A percentile compares a stretch with the other conserved stretches of the same genome.
phyloP scores from a whole-genome alignment of 2,113 vertebrate species.

The Asarcornis scutulata region DNA sequence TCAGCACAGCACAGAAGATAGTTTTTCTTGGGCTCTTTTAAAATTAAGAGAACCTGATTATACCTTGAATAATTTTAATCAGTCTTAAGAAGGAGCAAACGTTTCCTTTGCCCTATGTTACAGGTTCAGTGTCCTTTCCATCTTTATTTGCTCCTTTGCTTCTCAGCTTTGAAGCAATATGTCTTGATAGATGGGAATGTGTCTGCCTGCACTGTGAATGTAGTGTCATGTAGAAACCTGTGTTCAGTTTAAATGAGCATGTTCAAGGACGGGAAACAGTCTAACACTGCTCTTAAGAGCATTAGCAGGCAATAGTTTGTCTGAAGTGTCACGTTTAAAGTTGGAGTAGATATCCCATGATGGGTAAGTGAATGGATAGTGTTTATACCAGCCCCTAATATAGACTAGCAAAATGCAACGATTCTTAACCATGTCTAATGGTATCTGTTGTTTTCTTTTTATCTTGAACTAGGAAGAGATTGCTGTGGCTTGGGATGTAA shows the following conservation, averaged over 20 bases:
- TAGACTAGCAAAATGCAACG: not conserved
- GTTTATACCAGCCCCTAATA: not conserved
- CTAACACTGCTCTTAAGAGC: not conserved
- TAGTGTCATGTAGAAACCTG: not conserved
- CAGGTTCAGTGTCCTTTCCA: not conserved
- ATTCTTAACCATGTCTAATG: not conserved
- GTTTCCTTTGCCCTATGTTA: not conserved
- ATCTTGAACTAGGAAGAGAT: constrained; percentile 86
- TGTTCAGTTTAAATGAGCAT: not conserved
- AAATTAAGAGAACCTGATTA: not conserved
- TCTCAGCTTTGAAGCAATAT: not conserved
- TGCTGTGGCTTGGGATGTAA: constrained; percentile 91
- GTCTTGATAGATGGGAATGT: not conserved
- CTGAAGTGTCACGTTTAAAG: not conserved
- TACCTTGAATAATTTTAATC: not conserved
- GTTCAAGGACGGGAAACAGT: not conserved
- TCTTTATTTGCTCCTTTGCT: not conserved
- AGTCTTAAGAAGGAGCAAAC: not conserved
- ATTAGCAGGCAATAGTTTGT: not conserved
- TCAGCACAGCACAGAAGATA: not conserved
- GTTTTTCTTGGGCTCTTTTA: not conserved
- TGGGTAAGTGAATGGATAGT: not conserved
- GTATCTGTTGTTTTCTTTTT: constrained; percentile 23
- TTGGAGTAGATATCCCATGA: not conserved
- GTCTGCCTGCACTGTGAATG: not conserved